These are phyloP conservation scores for Meghimatium bilineatum DNA, from an alignment of 2,888 invertebrate genomes.

Conservation along the genomic window DNA sequence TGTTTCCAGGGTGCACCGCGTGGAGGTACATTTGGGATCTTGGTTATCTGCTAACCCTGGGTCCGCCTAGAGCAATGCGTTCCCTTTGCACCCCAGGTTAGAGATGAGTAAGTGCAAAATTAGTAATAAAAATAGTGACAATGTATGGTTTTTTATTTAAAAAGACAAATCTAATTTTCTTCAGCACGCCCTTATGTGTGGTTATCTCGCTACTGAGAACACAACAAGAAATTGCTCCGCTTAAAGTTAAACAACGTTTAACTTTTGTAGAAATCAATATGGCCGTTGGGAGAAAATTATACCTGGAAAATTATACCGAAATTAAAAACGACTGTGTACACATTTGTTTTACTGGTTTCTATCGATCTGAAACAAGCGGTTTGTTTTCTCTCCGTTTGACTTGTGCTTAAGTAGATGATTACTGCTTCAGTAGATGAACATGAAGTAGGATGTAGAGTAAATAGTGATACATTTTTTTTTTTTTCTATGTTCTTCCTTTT, in stretches of 20 bases:
- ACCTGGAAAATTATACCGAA: slow-evolving; percentile 25
- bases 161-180: no score
- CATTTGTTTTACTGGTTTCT: slow-evolving; percentile 16
- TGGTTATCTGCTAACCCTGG: no score
- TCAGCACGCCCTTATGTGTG: no score
- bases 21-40: no score
- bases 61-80: no score
- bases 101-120: no score
- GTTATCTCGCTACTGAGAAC: no score
- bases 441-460: background rate
- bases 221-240: background rate
- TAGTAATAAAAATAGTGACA: no score
- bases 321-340: slow-evolving; percentile 12
- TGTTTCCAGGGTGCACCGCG: no score
- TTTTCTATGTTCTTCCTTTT: background rate
- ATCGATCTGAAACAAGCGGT: slow-evolving; percentile 7
- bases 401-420: slow-evolving; percentile 20
- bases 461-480: background rate
- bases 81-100: no score
- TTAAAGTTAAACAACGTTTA: slow-evolving; percentile 15
- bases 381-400: slow-evolving; percentile 11
- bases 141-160: no score
- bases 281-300: slow-evolving; percentile 24
- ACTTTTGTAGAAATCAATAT: slow-evolving; percentile 16
- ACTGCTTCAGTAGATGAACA: background rate